Percentiles rank a stretch among this genome's conserved stretches.
Conservation (phyloP, 1,140 invertebrate species). For the Nephila pilipes region DNA sequence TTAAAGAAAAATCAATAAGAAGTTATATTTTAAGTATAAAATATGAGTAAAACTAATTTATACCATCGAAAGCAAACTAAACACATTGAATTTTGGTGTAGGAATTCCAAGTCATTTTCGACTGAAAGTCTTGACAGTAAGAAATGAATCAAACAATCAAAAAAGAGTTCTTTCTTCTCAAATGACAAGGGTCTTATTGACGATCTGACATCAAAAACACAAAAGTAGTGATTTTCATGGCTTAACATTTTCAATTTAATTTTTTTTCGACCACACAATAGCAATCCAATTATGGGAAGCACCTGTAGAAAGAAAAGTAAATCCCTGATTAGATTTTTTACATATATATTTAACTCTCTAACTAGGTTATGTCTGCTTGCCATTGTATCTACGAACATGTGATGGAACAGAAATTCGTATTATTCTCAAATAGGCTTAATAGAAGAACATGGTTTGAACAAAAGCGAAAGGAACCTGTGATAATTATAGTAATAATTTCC, state of each 20-base stretch:
- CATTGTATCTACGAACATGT: not conserved
- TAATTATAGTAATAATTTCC: slow-evolving; percentile 41
- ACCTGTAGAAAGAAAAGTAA: not conserved
- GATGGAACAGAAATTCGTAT: not conserved
- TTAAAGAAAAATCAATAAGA: too few relatives aligned
- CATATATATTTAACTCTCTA: not conserved
- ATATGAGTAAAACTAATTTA: too few relatives aligned
- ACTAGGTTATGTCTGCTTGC: not conserved
- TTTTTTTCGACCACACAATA: not conserved
- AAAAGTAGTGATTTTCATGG: not conserved
- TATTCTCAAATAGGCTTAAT: slow-evolving; percentile 15
- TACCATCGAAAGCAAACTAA: too few relatives aligned
- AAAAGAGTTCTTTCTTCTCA: too few relatives aligned
- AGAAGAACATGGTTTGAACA: slow-evolving; percentile 8
- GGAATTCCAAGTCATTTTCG: too few relatives aligned
- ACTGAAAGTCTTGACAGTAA: too few relatives aligned
- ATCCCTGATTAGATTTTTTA: not conserved
- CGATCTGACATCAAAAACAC: too few relatives aligned
- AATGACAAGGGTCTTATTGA: too few relatives aligned
- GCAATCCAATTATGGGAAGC: slow-evolving; percentile 19
- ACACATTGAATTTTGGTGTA: too few relatives aligned
- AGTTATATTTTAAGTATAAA: too few relatives aligned
- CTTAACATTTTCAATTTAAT: not conserved
- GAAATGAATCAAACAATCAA: too few relatives aligned
- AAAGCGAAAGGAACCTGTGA: slow-evolving; percentile 25